Evolutionary conservation across 1,140 invertebrate genomes (phyloP).

Genomic region (Drosophila eugracilis): DNA sequence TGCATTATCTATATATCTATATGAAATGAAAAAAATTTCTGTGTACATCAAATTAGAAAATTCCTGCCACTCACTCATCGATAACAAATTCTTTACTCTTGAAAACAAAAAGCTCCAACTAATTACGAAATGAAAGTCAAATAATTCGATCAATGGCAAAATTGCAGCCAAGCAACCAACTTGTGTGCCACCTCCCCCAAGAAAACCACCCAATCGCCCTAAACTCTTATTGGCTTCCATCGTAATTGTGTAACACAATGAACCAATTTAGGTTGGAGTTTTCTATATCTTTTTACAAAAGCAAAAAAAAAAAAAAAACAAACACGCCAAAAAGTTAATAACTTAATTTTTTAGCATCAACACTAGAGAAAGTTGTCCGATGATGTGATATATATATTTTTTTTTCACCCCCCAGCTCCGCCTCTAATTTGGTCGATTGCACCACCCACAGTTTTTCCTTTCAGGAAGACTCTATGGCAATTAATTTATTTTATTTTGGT

Average conservation of each 20-base stretch:
- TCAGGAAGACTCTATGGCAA: slow-evolving; percentile 16
- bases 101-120: slow-evolving; percentile 4
- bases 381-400: slow-evolving; percentile 33
- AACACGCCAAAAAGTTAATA: slow-evolving; percentile 53
- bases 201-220: slow-evolving; percentile 5
- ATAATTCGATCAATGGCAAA: slow-evolving; percentile 38
- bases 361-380: slow-evolving; percentile 29
- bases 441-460: not conserved
- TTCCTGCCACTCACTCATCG: slow-evolving; percentile 3
- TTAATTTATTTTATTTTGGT: slow-evolving; percentile 71
- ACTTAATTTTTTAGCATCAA: slow-evolving; percentile 58
- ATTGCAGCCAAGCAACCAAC: slow-evolving; percentile 17
- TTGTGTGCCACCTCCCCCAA: not conserved
- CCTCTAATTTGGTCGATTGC: slow-evolving; percentile 55
- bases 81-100: not conserved
- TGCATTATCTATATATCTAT: not conserved
- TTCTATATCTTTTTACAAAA: slow-evolving; percentile 38
- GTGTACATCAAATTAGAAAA: not conserved
- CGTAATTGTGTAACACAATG: slow-evolving; percentile 68
- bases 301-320: slow-evolving; percentile 57
- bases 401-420: not conserved
- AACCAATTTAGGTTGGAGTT: slow-evolving; percentile 52
- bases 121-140: slow-evolving; percentile 45
- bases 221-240: not conserved
- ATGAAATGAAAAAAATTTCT: not conserved